Base-by-base conservation (phyloP, 2,888 invertebrate species). In the Azorinus chamasolen region DNA sequence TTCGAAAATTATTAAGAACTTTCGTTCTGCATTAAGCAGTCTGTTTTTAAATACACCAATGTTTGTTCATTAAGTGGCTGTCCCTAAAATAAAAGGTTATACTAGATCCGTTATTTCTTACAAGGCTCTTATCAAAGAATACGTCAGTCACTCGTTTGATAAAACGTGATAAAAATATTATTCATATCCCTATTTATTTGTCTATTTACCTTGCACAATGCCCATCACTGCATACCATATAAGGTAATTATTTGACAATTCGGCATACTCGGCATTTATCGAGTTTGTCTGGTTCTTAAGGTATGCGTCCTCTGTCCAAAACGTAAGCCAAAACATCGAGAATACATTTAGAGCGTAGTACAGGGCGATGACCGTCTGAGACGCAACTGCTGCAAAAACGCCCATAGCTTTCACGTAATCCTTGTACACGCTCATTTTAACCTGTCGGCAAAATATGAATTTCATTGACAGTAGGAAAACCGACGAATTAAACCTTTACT, bases 401-500 rank as follows among this genome's bases (percentile, higher is more conserved):
- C 96, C 94, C 87, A 97, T 93, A 48, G 98, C 97, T 93, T 95
- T 95, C 83, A 98, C 94, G 92, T 99, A 99, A 92, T 97, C 96
- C 86, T 96, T 95, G 94, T 98, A 98, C 0, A 99, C 97, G 74
- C 94, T 94, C 95, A 96, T 95, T 93, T 97, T 97, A 1, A 99
- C 97, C 93, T 93, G 80, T 37, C n/a, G n/a, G n/a, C n/a, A n/a
- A n/a, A n/a, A n/a, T n/a, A 83, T 68, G n/a, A 20, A 32, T 54
- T 63, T 22, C n/a, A 6, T 37, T 10, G 24, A 2, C 22, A 18
- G 18, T 8, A 10, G 54, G 8, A 24, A 14, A 22, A 53, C 8
- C 50, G n/a, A 50, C 12, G 12, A 50, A 18, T n/a, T n/a, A n/a
- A n/a, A n/a, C n/a, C n/a, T n/a, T n/a, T n/a, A n/a, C n/a, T n/a